Evolutionary conservation across 1,140 invertebrate species (phyloP).

Genomic region (Drosophila micromelanica): DNA sequence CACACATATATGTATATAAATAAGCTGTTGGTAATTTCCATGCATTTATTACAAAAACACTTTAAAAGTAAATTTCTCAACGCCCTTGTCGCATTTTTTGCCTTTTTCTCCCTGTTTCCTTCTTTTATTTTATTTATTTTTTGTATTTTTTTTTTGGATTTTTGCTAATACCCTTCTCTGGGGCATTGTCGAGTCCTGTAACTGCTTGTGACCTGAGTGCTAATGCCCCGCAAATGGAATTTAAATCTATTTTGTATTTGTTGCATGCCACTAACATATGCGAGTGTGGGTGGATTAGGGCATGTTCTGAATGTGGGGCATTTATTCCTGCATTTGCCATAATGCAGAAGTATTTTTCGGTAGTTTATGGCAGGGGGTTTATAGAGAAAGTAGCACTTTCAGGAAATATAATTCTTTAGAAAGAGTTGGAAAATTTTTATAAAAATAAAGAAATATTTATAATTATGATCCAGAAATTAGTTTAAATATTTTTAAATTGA

Average conservation of each 20-base stretch:
- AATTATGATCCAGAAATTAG: no score
- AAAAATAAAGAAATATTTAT: no score
- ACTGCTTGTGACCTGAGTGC: constrained; percentile 60
- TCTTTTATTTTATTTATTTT: background rate
- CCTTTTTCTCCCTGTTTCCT: background rate
- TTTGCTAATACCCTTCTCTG: constrained; percentile 21
- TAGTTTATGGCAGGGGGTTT: background rate
- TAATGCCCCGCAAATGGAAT: constrained; percentile 69
- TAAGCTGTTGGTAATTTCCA: constrained; percentile 34
- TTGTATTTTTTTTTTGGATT: constrained; percentile 7
- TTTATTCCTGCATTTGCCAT: constrained; percentile 4
- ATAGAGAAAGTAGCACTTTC: background rate
- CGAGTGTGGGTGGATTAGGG: constrained; percentile 13
- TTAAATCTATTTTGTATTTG: constrained; percentile 74
- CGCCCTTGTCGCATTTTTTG: constrained; percentile 38
- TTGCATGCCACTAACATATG: constrained; percentile 56
- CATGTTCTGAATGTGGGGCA: constrained; percentile 12
- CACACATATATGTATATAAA: background rate
- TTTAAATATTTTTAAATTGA: no score
- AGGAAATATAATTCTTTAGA: background rate
- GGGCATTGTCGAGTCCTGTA: constrained; percentile 44
- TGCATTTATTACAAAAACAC: constrained; percentile 65
- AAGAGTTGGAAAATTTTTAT: no score
- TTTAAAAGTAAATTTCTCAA: constrained; percentile 66
- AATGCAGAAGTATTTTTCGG: background rate